Evolutionary conservation across 2,888 invertebrate genomes (phyloP).

Genomic region (Oligia latruncula): DNA sequence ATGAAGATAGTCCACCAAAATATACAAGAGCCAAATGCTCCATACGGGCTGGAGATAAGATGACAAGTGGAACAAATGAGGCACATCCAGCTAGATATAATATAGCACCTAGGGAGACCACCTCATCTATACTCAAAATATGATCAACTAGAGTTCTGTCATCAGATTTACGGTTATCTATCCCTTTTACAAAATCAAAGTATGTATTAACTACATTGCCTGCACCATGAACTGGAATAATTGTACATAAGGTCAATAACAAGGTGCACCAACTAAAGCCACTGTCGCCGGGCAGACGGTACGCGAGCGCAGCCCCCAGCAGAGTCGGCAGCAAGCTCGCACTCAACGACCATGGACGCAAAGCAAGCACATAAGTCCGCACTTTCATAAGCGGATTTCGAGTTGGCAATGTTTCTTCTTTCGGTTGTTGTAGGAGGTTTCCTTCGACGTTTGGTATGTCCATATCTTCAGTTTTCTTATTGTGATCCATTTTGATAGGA

Average conservation of each 20-base stretch:
- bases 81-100: constrained; percentile 96
- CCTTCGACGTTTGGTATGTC: constrained; percentile 83
- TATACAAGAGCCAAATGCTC: constrained; percentile 98
- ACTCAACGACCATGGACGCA: constrained; percentile 98
- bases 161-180: constrained; percentile 97
- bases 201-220: constrained; percentile 99
- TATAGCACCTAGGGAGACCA: constrained; percentile 96
- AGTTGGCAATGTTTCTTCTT: constrained; percentile 77
- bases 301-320: constrained; percentile 96
- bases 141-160: constrained; percentile 98
- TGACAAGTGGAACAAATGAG: constrained; percentile 94
- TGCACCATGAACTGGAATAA: constrained; percentile 98
- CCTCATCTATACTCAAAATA: constrained; percentile 92
- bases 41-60: constrained; percentile 97
- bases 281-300: constrained; percentile 93
- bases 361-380: constrained; percentile 96
- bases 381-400: constrained; percentile 94
- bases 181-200: constrained; percentile 98
- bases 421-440: constrained; percentile 85
- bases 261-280: constrained; percentile 95
- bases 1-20: constrained; percentile 98
- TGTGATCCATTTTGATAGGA: constrained; percentile 67
- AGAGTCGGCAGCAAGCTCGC: constrained; percentile 97
- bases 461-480: constrained; percentile 78
- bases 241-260: constrained; percentile 95